Base-by-base conservation (phyloP, 2,797 vertebrate species). In the Coregonus ussuriensis region DNA sequence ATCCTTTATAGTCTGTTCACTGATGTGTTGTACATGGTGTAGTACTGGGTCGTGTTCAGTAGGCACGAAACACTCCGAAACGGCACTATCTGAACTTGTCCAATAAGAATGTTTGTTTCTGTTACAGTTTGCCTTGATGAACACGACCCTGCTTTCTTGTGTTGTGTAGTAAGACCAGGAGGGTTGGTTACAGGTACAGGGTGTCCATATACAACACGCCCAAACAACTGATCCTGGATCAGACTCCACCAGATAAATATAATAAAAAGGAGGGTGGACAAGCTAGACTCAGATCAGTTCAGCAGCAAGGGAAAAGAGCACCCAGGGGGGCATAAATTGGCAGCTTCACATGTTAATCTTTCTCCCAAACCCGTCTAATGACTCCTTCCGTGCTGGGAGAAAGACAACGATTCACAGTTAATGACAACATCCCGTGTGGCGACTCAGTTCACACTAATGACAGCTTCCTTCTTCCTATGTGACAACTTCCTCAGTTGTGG, bases 391-490 rank as follows among this genome's bases (percentile, higher is more conserved):
- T 3, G 29, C 33, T 71, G 37, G 41, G 41, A 25, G 69, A 47
- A 71, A 21, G 69, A 68, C 41, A 13, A 14, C 9, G 37, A 71
- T 47, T 51, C n/a, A 71, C 69, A 71, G 69, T 71, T 25, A 29
- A 72, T 31, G 25, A 72, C 71, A 29, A 72, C 25, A 25, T 72
- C 51, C 51, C 21, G 15, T 37, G 16, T 16, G 70, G 51, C 3
- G 71, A 33, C 51, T 31, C 53, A 29, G 51, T 29, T 74, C 72
- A 74, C 72, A 74, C 83, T 68, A 53, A 70, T 56, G 81, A 76
- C 72, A 73, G 6, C 81, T 77, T 87, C 85, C 82, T 84, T 81
- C 81, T 79, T 87, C 84, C 81, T 84, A 82, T 69, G 52, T 13
- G 47, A 71, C 3, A 0, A 59, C 18, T 4, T 47, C 4, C 5